Conservation (phyloP, 2,113 vertebrate genomes). For the Catharus minimus region DNA sequence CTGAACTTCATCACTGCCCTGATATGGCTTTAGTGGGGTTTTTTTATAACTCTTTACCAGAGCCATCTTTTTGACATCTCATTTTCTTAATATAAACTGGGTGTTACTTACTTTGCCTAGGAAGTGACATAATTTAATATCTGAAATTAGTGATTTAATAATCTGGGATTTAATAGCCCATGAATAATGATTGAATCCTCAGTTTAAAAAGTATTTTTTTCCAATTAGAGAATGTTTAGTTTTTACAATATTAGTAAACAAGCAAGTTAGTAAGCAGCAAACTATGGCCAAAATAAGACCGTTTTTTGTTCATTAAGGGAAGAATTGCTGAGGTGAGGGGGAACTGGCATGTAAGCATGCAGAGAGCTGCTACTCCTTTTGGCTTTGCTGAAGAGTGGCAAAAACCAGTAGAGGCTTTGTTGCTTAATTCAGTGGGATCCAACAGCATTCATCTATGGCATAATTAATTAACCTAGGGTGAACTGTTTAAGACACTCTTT, state of each 20-base stretch:
- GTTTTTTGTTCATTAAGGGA: background rate
- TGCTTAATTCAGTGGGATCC: background rate
- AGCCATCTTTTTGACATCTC: background rate
- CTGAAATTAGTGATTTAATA: background rate
- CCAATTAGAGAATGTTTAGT: background rate
- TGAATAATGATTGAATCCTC: background rate
- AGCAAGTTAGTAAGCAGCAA: background rate
- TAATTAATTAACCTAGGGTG: background rate
- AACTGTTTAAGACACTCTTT: background rate
- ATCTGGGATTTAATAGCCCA: background rate
- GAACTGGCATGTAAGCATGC: background rate
- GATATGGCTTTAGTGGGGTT: rapidly evolving
- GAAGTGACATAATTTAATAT: background rate
- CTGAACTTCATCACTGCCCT: background rate
- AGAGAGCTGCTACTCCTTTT: background rate
- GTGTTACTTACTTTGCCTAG: background rate
- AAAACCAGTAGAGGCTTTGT: background rate
- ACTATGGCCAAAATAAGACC: background rate
- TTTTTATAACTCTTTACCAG: background rate
- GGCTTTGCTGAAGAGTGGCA: background rate
- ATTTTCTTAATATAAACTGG: background rate
- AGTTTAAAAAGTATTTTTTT: background rate
- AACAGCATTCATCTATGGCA: background rate
- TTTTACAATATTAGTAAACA: background rate
- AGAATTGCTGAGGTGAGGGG: background rate